Base-by-base conservation (phyloP, 2,888 invertebrate species). In the Trichacis sp. region DNA sequence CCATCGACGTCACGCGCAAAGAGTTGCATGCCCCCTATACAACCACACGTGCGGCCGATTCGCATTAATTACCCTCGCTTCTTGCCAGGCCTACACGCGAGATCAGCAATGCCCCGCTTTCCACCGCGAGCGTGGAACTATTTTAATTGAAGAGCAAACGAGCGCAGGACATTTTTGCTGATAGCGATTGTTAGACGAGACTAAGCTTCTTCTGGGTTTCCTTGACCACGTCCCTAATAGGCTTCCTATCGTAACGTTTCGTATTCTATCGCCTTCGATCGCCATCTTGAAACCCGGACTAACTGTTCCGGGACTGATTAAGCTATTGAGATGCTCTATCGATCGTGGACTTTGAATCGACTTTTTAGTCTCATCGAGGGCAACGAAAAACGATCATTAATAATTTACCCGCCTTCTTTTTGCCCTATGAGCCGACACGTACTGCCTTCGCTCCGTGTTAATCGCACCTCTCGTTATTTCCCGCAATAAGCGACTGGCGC, bases 51-150 rank as follows among this genome's bases (percentile, higher is more conserved):
- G 49, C 60, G 49, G 18, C 17, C 40, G 61, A 71, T 72, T 24
- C 70, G 65, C 67, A 73, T 74, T 73, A 73, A 74, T 72, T 74
- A 70, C 72, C 68, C 65, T 62, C 60, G 64, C 66, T 74, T 69
- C 64, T 73, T 70, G 67, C 69, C 20, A 29, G 47, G 48, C 33
- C 55, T 55, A 50, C 53, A 60, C 47, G 57, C 57, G 53, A 56
- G 63, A 63, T 46, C 57, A 24, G 55, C 29, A 55, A 20, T 55
- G 12, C 20, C 20, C 49, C 49, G 17, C 57, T 38, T 43, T 38
- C 46, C 30, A 15, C 48, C 51, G 29, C 38, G 46, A 65, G 59
- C 69, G 66, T 69, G 66, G 52, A 69, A 55, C 58, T 69, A 69
- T 69, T 69, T 69, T 69, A 69, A 69, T 69, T 69, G 66, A 69